phyloP scores from a whole-genome alignment of 2,797 vertebrate species.

The Gouania willdenowi region DNA sequence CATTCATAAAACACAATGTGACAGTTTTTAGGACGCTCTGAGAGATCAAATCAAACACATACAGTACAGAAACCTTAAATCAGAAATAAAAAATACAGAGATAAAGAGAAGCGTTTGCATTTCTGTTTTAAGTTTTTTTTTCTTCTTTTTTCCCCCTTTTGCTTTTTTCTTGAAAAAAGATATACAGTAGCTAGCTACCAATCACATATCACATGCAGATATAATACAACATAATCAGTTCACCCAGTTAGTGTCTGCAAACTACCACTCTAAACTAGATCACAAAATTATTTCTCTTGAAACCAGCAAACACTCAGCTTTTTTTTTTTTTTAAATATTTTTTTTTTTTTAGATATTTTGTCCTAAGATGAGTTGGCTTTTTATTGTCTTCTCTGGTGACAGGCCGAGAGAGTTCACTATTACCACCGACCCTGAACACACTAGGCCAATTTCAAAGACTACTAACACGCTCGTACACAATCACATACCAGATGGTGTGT shows the following conservation, averaged over 20 bases:
- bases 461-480: slow-evolving; percentile 60
- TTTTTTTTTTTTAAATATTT: no score
- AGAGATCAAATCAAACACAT: slow-evolving; percentile 57
- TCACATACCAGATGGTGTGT: slow-evolving; percentile 68
- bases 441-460: slow-evolving; percentile 62
- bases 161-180: slow-evolving; percentile 75
- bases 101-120: slow-evolving; percentile 68
- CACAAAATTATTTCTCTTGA: slow-evolving; percentile 79
- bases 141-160: slow-evolving; percentile 39
- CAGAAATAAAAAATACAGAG: slow-evolving; percentile 26
- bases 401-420: slow-evolving; percentile 62
- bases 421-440: slow-evolving; percentile 66
- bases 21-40: slow-evolving; percentile 65
- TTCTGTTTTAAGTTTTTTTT: no score
- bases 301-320: slow-evolving; percentile 75
- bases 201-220: slow-evolving; percentile 85
- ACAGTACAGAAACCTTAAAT: slow-evolving; percentile 54
- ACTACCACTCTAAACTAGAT: slow-evolving; percentile 83
- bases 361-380: slow-evolving; percentile 68
- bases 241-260: slow-evolving; percentile 81
- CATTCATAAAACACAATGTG: slow-evolving; percentile 75
- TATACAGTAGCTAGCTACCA: slow-evolving; percentile 80
- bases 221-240: slow-evolving; percentile 83
- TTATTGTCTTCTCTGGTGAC: slow-evolving; percentile 69
- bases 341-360: slow-evolving; percentile 75